phyloP scores from a whole-genome alignment of 2,113 vertebrate genomes.

The Setophaga petechia region DNA sequence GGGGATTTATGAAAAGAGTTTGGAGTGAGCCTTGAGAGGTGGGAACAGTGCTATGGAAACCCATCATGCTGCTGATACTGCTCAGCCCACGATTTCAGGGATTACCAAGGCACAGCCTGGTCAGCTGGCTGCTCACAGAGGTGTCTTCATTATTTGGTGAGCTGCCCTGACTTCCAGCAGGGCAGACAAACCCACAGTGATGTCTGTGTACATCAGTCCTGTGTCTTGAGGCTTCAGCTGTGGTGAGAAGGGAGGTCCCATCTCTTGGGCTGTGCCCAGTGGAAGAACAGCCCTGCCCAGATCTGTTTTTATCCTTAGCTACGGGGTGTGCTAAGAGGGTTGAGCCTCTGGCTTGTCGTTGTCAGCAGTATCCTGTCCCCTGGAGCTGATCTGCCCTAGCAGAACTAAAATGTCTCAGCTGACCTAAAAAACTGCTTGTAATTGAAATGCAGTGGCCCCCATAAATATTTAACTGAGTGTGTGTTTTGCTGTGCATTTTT shows the following conservation, averaged over 20 bases:
- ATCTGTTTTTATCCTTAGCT: neutral
- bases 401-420: slow-evolving; percentile 1
- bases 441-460: neutral
- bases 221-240: neutral
- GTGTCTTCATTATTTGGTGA: neutral
- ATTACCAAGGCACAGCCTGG: neutral
- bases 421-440: neutral
- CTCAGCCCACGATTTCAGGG: neutral
- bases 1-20: neutral
- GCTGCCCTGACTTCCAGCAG: neutral
- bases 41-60: neutral
- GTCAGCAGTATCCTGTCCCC: neutral
- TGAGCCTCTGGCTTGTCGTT: neutral
- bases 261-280: neutral
- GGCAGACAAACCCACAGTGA: neutral
- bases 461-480: slow-evolving; percentile 33
- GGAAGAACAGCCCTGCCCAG: neutral
- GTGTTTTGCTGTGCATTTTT: neutral
- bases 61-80: rapidly evolving
- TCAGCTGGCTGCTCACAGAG: neutral
- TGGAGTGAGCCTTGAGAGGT: neutral
- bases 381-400: neutral
- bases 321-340: neutral
- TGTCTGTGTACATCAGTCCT: neutral
- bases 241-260: neutral